These are phyloP conservation scores for Episyrphus balteatus DNA, from an alignment of 1,140 invertebrate species.

Conservation along the genomic window DNA sequence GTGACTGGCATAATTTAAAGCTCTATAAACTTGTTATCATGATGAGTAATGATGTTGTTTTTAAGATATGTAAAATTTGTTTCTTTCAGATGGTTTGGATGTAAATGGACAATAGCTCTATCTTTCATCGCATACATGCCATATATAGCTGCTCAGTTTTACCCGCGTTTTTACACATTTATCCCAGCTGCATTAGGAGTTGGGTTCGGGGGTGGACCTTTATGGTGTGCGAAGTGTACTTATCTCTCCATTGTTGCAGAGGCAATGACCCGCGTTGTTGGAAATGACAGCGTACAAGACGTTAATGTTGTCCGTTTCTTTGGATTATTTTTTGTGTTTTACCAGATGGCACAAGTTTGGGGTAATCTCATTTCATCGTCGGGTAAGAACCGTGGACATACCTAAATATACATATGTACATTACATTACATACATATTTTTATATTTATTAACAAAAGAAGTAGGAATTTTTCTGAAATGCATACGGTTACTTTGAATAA, in stretches of 20 bases:
- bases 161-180: conserved; percentile 69
- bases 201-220: conserved; percentile 77
- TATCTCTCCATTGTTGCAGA: conserved; percentile 87
- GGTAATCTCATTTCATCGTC: conserved; percentile 85
- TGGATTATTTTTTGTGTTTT: conserved; percentile 94
- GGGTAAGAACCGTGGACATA: conserved; percentile 40
- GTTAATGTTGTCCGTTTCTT: conserved; percentile 90
- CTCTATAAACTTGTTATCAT: no score
- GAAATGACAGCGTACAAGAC: conserved; percentile 42
- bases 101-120: conserved; percentile 76
- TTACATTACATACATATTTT: no score
- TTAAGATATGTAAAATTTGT: no score
- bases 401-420: not conserved
- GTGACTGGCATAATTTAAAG: no score
- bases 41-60: no score
- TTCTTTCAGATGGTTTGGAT: conserved; percentile 65
- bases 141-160: conserved; percentile 89
- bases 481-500: not conserved
- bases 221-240: conserved; percentile 93
- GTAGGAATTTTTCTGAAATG: not conserved
- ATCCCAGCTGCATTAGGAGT: conserved; percentile 75
- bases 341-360: conserved; percentile 86
- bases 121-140: conserved; percentile 79
- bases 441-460: not conserved
- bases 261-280: conserved; percentile 61